Conservation (phyloP, 2,888 invertebrate genomes). For the Machimus rusticus region DNA sequence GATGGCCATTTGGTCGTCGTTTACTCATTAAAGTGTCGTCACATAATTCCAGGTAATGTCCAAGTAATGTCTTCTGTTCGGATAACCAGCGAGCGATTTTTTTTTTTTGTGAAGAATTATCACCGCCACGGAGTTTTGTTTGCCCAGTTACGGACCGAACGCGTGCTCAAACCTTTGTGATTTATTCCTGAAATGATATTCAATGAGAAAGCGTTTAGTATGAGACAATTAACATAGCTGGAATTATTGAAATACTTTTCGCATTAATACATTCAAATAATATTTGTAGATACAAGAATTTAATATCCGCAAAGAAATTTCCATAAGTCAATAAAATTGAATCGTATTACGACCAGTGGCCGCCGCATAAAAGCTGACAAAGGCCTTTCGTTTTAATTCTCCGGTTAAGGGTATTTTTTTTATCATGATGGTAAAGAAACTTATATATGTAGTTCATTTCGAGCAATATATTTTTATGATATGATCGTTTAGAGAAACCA, state of each 20-base stretch:
- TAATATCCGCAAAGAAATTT: too few relatives aligned
- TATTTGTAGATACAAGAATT: not conserved
- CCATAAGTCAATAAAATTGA: too few relatives aligned
- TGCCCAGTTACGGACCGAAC: not conserved
- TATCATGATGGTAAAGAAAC: too few relatives aligned
- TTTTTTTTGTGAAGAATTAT: not conserved
- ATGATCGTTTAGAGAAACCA: too few relatives aligned
- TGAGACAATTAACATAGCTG: not conserved
- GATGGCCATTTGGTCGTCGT: not conserved
- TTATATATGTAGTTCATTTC: too few relatives aligned
- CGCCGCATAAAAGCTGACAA: too few relatives aligned
- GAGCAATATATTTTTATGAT: too few relatives aligned
- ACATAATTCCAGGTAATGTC: not conserved
- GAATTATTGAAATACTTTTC: not conserved
- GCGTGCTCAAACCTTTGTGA: not conserved
- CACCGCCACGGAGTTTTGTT: not conserved
- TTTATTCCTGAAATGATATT: not conserved
- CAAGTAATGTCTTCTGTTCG: not conserved
- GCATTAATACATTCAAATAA: not conserved
- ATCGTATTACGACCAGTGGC: too few relatives aligned
- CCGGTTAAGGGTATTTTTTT: too few relatives aligned
- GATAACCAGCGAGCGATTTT: not conserved
- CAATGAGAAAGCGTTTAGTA: not conserved
- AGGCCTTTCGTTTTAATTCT: too few relatives aligned
- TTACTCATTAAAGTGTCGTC: slow-evolving; percentile 11